Evolutionary conservation across 2,797 vertebrate genomes (phyloP), one percentile per base, ranked within the genome.

Genomic region (Characodon lateralis): DNA sequence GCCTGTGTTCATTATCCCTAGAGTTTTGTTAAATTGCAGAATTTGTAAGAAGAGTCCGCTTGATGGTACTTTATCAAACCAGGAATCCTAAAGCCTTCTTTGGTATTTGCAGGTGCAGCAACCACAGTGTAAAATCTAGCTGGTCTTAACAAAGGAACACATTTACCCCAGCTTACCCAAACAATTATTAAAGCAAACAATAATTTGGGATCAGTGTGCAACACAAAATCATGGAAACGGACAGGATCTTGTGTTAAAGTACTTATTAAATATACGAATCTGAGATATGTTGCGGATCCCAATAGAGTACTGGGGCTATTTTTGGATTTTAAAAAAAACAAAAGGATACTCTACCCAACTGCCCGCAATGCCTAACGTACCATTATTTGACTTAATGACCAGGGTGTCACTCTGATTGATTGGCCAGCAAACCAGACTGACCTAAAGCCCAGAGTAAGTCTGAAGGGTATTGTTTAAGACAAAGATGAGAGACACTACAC

Each of bases 1-100:
- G 26, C 5, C 9, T 12, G 20, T 74, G 72, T 48, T 74, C n/a
- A 74, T 74, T 74, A 63, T 61, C 12, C 26, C 26, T 74, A 63
- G 2, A 28, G 26, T 31, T 74, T 74, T 61, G 26, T 48, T 74
- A 74, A 50, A 74, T 50, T 74, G 41, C 53, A 13, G 43, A 59
- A 20, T 31, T 61, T 74, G 18, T 74, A 22, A 22, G 58, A 24
- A 74, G 28, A 74, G 41, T 74, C 43, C 18, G 50, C 18, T 74
- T 69, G 66, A 69, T 46, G 24, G 24, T 46, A 26, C 13, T 69
- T 74, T 28, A 73, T 73, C 72, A 74, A 31, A 31, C 58, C 18
- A 28, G 1, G 41, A 31, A 41, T 43, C 18, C 46, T 63, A 24
- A 46, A 63, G 8, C 26, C 58, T 28, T 31, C 26, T 31, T 48